Evolutionary conservation across 2,797 vertebrate genomes (phyloP), one percentile per base, ranked within the genome.

Genomic region (Periparus ater): DNA sequence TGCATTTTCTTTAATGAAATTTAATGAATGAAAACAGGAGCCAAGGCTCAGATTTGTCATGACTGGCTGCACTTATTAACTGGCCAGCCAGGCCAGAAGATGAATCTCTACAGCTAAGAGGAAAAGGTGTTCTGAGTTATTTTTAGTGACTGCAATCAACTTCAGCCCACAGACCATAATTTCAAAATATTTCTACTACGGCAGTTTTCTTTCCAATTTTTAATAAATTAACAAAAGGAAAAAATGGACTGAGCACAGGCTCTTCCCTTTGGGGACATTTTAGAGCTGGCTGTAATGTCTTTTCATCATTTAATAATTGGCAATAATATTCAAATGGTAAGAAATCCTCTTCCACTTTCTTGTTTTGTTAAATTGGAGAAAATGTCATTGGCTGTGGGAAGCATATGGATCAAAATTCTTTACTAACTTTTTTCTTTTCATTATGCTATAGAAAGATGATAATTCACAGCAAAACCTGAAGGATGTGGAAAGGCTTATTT

Each of bases 251-350:
- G 32, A 84, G 57, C 1, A 17, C 26, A 62, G 9, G 32, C 1
- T 68, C 21, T 89, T 81, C 48, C 79, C 70, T 78, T 29, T 81
- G 51, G 63, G 51, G 30, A 90, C 51, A 81, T 55, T 53, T 91
- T 81, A 62, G 30, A 88, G 34, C 8, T 86, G 27, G 4, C 19
- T 80, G 11, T 55, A 78, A 95, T 76, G 60, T 78, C n/a, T 17
- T 90, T 94, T 94, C 60, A 70, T 84, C 54, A 60, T 90, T 91
- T 93, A 86, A 76, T 29, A 88, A 68, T 47, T 68, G 30, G 23
- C 71, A 88, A 83, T 92, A 77, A 75, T 75, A 95, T 72, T 78
- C 45, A 96, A 85, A 91, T 67, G 11, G 27, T 19, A 80, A 89
- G 63, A 89, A 89, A 77, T 66, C 17, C 4, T 58, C 54, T 85